Conservation (phyloP, 2,797 vertebrate species). For the Coluber constrictor region DNA sequence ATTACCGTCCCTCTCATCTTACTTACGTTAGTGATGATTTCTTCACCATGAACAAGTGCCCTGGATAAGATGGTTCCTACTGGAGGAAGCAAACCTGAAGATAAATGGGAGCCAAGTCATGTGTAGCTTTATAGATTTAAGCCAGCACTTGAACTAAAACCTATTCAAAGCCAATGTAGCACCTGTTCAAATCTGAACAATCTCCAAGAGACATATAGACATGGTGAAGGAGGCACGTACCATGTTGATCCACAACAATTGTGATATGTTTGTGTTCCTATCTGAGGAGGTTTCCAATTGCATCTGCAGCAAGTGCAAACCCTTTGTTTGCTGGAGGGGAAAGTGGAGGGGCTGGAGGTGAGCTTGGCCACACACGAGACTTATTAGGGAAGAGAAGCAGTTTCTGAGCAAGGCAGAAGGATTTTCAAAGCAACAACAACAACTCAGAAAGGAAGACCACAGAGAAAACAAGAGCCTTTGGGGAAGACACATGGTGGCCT, state of each 20-base stretch:
- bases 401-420: background rate
- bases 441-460: background rate
- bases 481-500: background rate
- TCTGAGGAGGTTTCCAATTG: background rate
- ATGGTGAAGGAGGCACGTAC: background rate
- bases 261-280: background rate
- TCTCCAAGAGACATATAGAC: background rate
- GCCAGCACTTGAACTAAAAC: background rate
- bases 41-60: background rate
- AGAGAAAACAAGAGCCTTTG: background rate
- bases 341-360: background rate
- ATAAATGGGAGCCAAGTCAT: background rate
- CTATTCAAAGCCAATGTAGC: background rate
- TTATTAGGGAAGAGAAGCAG: background rate
- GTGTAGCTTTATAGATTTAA: background rate
- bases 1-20: background rate
- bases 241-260: background rate
- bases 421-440: background rate
- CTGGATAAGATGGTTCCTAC: background rate
- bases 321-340: background rate
- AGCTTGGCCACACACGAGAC: background rate
- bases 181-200: background rate
- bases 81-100: background rate
- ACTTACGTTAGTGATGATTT: background rate
- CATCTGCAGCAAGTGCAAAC: background rate